Evolutionary conservation across 1,140 invertebrate genomes (phyloP), one percentile per base, ranked within the genome.

Genomic region (Metopolophium dirhodum): DNA sequence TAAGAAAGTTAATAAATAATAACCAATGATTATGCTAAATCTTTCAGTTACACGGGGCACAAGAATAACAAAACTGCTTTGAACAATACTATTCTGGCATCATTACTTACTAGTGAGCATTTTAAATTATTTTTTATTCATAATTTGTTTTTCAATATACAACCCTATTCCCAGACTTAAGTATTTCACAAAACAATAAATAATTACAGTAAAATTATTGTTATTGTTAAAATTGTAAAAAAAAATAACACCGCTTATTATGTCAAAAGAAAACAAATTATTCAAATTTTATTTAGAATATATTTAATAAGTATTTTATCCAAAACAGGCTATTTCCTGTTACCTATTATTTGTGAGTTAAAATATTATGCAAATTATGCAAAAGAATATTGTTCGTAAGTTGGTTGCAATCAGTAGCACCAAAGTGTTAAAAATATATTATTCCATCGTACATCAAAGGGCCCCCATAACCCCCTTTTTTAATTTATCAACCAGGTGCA

Each of bases 1-100:
- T 83, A 83, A 83, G 82, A 23, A 85, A 85, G 23, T 85, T n/a
- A n/a, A n/a, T n/a, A n/a, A n/a, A n/a, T 85, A 85, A 85, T 85
- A 85, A 85, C 82, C 23, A 85, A 85, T 41, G 22, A 41, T 41
- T 85, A 85, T 85, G 82, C 77, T 18, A 82, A 37, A 20, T 82
- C 77, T 35, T 82, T 82, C 35, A 82, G n/a, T n/a, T 77, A 77
- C n/a, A 77, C 68, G 4, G 68, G 68, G 14, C 68, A 77, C n/a
- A 77, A 77, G n/a, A 77, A 77, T n/a, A 77, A 77, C 68, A 77
- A 77, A 77, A 77, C 14, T n/a, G 68, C 68, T n/a, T 77, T 77
- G n/a, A 77, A 77, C 14, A 2, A n/a, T n/a, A n/a, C 68, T 35
- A 77, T 77, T 8, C n/a, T 77, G n/a, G 68, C 30, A 77, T 77